Evolutionary conservation across 92 coral and sea anemone species (phyloP).

Genomic region (Porites rus): DNA sequence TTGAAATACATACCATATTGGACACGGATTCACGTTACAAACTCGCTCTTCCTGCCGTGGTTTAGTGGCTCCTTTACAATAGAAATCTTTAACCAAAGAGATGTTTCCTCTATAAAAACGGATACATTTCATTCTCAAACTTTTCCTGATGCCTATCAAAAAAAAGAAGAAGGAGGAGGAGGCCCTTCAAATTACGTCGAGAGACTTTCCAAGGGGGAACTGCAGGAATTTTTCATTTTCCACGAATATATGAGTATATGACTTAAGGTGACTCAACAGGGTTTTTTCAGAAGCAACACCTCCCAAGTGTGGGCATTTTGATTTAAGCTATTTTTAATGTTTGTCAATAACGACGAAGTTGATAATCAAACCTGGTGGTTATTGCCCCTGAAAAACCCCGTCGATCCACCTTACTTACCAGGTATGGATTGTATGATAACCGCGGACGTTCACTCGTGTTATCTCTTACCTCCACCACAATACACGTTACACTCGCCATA

Average conservation of each 20-base stretch:
- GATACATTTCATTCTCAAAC: slow-evolving; percentile 85
- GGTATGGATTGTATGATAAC: no score
- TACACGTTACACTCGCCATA: slow-evolving; percentile 84
- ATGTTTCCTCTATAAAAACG: slow-evolving; percentile 83
- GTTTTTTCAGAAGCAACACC: no score
- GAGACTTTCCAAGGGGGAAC: neutral
- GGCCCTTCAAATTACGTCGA: neutral
- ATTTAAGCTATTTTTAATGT: no score
- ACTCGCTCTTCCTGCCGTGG: slow-evolving; percentile 87
- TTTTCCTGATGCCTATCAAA: slow-evolving; percentile 79
- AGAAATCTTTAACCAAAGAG: slow-evolving; percentile 65
- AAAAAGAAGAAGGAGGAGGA: neutral
- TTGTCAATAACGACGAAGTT: no score
- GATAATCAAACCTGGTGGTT: no score
- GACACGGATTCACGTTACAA: slow-evolving; percentile 90
- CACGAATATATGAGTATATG: no score
- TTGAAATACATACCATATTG: slow-evolving; percentile 78
- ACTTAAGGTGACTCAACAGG: no score
- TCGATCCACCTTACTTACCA: no score
- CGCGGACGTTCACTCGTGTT: no score
- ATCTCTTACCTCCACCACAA: slow-evolving; percentile 82
- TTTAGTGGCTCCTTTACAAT: slow-evolving; percentile 89
- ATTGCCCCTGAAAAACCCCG: no score
- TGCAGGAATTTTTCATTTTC: no score
- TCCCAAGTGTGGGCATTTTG: no score